Percentiles rank a stretch among this genome's conserved stretches.
Evolutionary conservation across 2,113 vertebrate genomes (phyloP).

Genomic region (Ibidorhyncha struthersii): DNA sequence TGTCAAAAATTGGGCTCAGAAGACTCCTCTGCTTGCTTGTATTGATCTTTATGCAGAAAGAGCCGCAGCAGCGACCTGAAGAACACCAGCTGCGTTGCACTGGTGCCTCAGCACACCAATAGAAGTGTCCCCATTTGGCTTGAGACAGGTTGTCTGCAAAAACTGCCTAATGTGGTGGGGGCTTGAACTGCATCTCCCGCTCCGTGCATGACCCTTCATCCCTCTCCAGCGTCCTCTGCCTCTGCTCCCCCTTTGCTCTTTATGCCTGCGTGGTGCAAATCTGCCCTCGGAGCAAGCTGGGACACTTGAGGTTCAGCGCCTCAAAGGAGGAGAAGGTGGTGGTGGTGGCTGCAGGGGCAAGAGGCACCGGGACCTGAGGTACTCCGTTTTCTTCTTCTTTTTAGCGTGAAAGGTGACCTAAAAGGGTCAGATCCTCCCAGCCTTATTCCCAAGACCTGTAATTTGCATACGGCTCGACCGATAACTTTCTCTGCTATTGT

Average conservation of each 20-base stretch:
- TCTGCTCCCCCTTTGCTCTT: background rate
- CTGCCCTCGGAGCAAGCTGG: background rate
- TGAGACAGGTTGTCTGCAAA: background rate
- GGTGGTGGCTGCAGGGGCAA: background rate
- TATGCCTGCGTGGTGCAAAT: background rate
- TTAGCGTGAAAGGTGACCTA: background rate
- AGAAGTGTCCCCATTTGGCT: background rate
- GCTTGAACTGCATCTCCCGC: background rate
- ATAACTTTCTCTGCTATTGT: background rate
- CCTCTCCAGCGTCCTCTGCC: background rate
- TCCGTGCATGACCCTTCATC: background rate
- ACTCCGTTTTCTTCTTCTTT: background rate
- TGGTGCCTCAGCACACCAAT: background rate
- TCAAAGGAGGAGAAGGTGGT: background rate
- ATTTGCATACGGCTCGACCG: background rate
- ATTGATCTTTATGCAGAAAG: background rate
- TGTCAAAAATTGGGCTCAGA: background rate
- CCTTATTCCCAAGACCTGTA: background rate
- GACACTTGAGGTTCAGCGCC: background rate
- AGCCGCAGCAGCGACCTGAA: background rate
- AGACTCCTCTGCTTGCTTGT: background rate
- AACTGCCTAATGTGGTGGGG: background rate
- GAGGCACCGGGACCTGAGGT: background rate
- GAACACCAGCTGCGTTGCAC: background rate
- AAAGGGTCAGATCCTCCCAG: background rate